Conservation (phyloP, 2,113 vertebrate genomes). For the Phasianus colchicus region DNA sequence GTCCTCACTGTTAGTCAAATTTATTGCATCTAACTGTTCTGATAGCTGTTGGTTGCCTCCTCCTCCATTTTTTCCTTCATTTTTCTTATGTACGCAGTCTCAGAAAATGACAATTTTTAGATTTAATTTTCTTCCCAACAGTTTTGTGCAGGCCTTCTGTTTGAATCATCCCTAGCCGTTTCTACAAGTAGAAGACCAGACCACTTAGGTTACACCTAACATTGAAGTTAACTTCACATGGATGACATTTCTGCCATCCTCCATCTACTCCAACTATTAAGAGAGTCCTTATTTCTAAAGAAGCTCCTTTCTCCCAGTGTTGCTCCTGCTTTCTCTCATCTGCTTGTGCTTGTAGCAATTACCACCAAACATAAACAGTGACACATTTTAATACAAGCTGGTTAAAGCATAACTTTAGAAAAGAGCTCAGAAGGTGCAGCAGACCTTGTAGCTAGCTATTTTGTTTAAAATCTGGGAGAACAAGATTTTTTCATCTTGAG, state of each 20-base stretch:
- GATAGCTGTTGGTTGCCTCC: neutral
- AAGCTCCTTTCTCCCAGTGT: neutral
- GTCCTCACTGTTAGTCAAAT: neutral
- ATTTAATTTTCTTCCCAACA: neutral
- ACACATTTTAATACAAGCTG: neutral
- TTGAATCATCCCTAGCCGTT: neutral
- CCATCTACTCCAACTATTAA: neutral
- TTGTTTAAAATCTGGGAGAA: neutral
- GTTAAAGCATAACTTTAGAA: neutral
- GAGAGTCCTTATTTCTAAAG: neutral
- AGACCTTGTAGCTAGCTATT: neutral
- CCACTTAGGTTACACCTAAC: neutral
- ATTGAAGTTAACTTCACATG: accelerated
- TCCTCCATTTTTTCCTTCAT: neutral
- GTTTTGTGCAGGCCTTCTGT: neutral
- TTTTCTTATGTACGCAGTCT: neutral
- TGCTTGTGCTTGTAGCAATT: neutral
- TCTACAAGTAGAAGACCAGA: neutral
- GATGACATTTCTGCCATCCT: neutral
- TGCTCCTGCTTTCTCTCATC: neutral
- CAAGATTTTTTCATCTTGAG: neutral
- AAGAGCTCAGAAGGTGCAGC: neutral
- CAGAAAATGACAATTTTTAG: neutral
- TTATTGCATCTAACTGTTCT: neutral
- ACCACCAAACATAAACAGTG: neutral